Percentiles rank a stretch among this genome's conserved stretches.
Conservation (phyloP, 2,113 vertebrate genomes). For the Bujurquina vittata region DNA sequence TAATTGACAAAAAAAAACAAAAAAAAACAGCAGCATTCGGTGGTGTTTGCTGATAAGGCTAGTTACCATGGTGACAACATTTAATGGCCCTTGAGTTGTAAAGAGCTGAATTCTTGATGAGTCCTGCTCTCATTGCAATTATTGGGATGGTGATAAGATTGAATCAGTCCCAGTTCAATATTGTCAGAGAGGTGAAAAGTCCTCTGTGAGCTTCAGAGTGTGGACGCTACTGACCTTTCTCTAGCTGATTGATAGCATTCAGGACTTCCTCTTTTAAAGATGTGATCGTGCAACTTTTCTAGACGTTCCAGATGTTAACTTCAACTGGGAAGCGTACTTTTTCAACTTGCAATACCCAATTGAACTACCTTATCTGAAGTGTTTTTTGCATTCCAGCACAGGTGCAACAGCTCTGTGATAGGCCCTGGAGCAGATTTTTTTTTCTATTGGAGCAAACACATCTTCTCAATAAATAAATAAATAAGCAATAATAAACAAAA, state of each 20-base stretch:
- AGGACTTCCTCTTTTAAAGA: background rate
- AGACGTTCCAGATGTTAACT: background rate
- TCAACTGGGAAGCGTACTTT: background rate
- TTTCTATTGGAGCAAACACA: background rate
- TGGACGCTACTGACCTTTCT: background rate
- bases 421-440: background rate
- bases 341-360: background rate
- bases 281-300: background rate
- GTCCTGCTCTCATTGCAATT: constrained; percentile 12
- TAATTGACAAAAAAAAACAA: constrained; percentile 41
- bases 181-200: constrained; percentile 3
- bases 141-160: constrained; percentile 40
- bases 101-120: constrained; percentile 33
- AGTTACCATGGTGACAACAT: constrained; percentile 61
- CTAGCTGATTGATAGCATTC: background rate
- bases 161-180: background rate
- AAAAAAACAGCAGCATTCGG: constrained; percentile 27
- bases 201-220: background rate
- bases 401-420: background rate
- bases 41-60: constrained; percentile 50
- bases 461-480: background rate
- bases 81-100: constrained; percentile 24
- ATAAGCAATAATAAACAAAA: background rate
- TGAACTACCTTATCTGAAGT: background rate
- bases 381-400: background rate